Evolutionary conservation across 2,797 vertebrate genomes (phyloP).

Genomic region (Acanthopagrus latus): DNA sequence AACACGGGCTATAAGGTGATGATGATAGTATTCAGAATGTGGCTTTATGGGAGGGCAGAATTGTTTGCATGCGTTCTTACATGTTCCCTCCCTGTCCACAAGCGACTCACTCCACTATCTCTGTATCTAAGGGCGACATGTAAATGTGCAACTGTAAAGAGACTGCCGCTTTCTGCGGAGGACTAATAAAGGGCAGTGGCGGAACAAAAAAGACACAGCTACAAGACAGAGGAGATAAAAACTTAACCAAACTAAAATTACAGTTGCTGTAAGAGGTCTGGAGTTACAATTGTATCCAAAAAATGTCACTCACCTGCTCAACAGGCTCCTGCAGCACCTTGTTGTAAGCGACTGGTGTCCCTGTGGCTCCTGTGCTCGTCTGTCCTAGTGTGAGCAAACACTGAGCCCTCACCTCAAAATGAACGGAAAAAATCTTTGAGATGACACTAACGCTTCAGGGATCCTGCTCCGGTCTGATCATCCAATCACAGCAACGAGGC

Average conservation of each 20-base stretch:
- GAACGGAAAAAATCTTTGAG: slow-evolving; percentile 57
- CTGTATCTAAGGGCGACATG: slow-evolving; percentile 34
- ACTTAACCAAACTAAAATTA: not conserved
- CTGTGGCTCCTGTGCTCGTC: not conserved
- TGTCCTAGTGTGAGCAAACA: slow-evolving; percentile 30
- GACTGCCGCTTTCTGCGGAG: not conserved
- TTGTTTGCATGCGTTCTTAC: slow-evolving; percentile 11
- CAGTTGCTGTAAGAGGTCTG: not conserved
- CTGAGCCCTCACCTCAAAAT: slow-evolving; percentile 44
- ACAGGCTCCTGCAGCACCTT: not conserved
- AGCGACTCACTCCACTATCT: not conserved
- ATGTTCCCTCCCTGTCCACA: slow-evolving; percentile 9
- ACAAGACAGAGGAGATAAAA: not conserved
- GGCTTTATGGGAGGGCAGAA: not conserved
- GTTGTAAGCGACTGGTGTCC: slow-evolving; percentile 11
- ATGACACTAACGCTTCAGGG: slow-evolving; percentile 78
- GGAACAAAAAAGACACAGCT: not conserved
- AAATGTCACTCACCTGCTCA: slow-evolving; percentile 60
- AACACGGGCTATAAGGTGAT: not conserved
- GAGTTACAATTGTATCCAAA: not conserved
- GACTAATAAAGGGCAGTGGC: not conserved
- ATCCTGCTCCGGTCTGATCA: slow-evolving; percentile 53
- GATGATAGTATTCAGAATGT: fast-evolving
- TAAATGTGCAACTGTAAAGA: slow-evolving; percentile 38
- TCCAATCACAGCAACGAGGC: slow-evolving; percentile 75